A percentile compares a stretch with the other conserved stretches of the same genome.
phyloP scores from a whole-genome alignment of 2,888 invertebrate species.

The Nomada fucata region DNA sequence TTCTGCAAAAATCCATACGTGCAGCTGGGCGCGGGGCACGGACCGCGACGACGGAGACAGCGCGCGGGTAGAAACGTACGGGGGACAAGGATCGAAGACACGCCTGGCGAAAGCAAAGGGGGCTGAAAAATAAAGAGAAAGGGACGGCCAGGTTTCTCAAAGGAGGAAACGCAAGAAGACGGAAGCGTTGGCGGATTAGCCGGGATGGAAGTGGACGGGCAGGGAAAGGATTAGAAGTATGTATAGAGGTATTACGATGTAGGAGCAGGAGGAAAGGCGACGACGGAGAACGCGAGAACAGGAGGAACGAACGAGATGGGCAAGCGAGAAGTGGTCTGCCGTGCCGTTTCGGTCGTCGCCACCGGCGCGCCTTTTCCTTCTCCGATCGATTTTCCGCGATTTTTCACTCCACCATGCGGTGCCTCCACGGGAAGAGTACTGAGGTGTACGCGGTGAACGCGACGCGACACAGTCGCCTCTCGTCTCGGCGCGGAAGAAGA shows the following conservation, averaged over 20 bases:
- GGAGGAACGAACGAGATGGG: slow-evolving; percentile 3
- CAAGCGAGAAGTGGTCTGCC: slow-evolving; percentile 36
- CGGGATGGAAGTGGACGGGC: slow-evolving; percentile 23
- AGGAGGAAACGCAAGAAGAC: slow-evolving; percentile 14
- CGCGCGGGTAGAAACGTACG: slow-evolving; percentile 5
- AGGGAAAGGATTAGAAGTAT: not conserved
- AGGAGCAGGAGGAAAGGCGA: not conserved
- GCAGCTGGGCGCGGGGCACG: slow-evolving; percentile 30
- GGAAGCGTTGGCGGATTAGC: slow-evolving; percentile 23
- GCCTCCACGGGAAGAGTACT: slow-evolving; percentile 56
- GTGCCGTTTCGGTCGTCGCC: slow-evolving; percentile 69
- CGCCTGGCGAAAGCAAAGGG: not conserved
- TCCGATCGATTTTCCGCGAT: slow-evolving; percentile 73
- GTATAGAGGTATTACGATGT: slow-evolving; percentile 10
- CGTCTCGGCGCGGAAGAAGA: slow-evolving; percentile 42
- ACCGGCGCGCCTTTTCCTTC: slow-evolving; percentile 66
- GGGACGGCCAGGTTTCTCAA: not conserved
- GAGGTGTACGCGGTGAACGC: slow-evolving; percentile 49
- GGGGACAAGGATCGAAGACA: slow-evolving; percentile 24
- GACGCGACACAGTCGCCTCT: slow-evolving; percentile 54
- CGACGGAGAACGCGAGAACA: not conserved
- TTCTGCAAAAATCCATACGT: slow-evolving; percentile 55
- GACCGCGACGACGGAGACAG: slow-evolving; percentile 25
- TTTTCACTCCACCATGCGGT: slow-evolving; percentile 65
- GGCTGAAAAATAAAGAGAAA: slow-evolving; percentile 31